A percentile compares a stretch with the other conserved stretches of the same genome.
Conservation (phyloP, 92 coral and sea anemone species). For the Plumapathes pennacea region DNA sequence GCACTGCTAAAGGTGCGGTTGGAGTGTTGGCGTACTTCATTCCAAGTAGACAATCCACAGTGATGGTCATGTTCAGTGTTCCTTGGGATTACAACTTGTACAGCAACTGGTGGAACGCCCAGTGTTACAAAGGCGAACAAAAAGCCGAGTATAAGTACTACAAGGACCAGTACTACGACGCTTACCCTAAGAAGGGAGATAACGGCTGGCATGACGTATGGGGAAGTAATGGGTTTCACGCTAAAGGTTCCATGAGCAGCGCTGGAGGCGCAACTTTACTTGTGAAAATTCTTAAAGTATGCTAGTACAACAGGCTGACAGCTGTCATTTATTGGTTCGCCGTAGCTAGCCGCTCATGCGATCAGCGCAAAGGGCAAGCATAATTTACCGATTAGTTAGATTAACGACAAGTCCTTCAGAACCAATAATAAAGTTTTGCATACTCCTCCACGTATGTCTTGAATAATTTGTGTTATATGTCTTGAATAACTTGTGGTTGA, state of each 20-base stretch:
- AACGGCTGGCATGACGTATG: conserved; percentile 11
- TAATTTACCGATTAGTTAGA: no score
- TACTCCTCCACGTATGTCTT: no score
- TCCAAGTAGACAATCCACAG: conserved; percentile 1
- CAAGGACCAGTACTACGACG: conserved; percentile 20
- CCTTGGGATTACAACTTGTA: conserved; percentile 42
- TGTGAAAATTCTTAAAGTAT: neutral
- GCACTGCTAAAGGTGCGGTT: conserved; percentile 51
- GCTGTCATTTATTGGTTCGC: no score
- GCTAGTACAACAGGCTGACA: no score
- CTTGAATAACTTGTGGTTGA: no score
- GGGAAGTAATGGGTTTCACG: conserved; percentile 8
- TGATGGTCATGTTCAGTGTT: conserved; percentile 45
- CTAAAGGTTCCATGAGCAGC: conserved; percentile 28
- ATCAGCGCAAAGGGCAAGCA: no score
- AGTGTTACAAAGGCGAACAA: conserved; percentile 19
- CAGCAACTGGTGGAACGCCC: conserved; percentile 55
- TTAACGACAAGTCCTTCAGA: no score
- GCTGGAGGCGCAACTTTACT: conserved; percentile 14
- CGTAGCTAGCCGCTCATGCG: no score
- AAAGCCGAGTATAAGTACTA: conserved; percentile 19
- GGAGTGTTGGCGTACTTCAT: conserved; percentile 46
- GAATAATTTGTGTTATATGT: no score
- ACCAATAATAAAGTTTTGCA: no score
- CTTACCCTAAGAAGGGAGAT: conserved; percentile 9